Evolutionary conservation across 2,888 invertebrate genomes (phyloP), one percentile per base, ranked within the genome.

Genomic region (Neoascia interrupta): DNA sequence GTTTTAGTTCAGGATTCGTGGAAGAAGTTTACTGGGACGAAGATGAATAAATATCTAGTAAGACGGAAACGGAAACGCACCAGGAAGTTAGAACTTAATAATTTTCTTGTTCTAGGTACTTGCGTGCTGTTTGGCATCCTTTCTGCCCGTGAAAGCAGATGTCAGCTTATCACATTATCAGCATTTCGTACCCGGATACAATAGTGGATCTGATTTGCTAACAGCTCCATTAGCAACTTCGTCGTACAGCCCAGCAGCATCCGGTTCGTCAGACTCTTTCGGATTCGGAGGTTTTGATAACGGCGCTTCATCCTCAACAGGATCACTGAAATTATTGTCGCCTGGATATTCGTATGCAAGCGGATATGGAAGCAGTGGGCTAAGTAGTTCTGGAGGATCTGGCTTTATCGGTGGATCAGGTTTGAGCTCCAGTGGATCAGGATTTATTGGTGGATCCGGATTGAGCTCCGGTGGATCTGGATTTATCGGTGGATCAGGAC

Each of bases 31-130:
- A 43, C 18, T 11, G n/a, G 37, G 41, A 54, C n/a, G 15, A 58
- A 66, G 43, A 87, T 87, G 87, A 83, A 84, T 49, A 82, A 81
- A 43, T 83, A 84, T 82, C 75, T 85, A 84, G 87, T 87, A 82
- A 86, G 85, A 81, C 18, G 15, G 3, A 26, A 37, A 18, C 5
- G 0, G 8, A 37, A 23, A 21, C 13, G 8, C 6, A 5, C 10
- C 13, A 23, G 34, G 41, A 1, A 34, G 19, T n/a, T 15, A 21
- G 10, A 23, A 19, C n/a, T n/a, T n/a, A 19, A 31, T n/a, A 15
- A 15, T 61, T n/a, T 15, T 31, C 2, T 15, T 31, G 11, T 28
- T 74, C 8, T 54, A 87, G 87, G 75, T 84, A 15, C 54, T 87
- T 68, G 82, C 82, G 75, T 84, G 83, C 56, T 81, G 83, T 53